Base-by-base conservation (phyloP, 1,140 invertebrate genomes). In the Micrasema minimum region DNA sequence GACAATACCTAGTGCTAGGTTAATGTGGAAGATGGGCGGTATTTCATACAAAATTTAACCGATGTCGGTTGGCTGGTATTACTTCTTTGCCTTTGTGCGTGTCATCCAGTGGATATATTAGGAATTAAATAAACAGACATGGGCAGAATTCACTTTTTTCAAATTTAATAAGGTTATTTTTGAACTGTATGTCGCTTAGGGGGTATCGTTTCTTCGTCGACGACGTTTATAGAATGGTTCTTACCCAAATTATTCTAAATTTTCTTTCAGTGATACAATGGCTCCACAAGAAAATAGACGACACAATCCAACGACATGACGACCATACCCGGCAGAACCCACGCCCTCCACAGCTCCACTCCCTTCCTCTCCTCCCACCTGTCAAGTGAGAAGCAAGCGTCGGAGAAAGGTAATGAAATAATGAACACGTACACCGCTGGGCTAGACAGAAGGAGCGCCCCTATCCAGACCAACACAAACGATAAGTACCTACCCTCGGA, bases 261-360 rank as follows among this genome's bases (percentile, higher is more conserved):
- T 55, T 55, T 71, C 37, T 79, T 78, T 62, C 53, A 84, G 83
- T 83, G 10, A 85, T 85, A 31, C 82, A 85, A 72, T 85, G 83
- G 83, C 75, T 85, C 51, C 82, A 84, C 71, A 84, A 83, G 74
- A 85, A 85, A 74, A 67, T 85, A 66, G 83, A 84, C 62, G 78
- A 61, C 61, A 66, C 46, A 77, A 43, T 57, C 78, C 66, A 48
- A 78, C 38, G 77, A 69, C 11, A 71, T 78, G 12, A 76, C 76
- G 43, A 74, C 76, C 10, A 74, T 78, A 16, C 76, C 76, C 1
- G 18, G 43, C n/a, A 55, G 65, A 23, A 31, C 26, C 43, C 48
- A 35, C 4, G 31, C 68, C 6, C 16, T 64, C 5, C 50, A 66
- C 5, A 82, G 79, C 71, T 84, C 82, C 5, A 81, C 82, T 1